Percentiles rank a stretch among this genome's conserved stretches.
Conservation (phyloP, 2,113 vertebrate species). For the Sturnira hondurensis region DNA sequence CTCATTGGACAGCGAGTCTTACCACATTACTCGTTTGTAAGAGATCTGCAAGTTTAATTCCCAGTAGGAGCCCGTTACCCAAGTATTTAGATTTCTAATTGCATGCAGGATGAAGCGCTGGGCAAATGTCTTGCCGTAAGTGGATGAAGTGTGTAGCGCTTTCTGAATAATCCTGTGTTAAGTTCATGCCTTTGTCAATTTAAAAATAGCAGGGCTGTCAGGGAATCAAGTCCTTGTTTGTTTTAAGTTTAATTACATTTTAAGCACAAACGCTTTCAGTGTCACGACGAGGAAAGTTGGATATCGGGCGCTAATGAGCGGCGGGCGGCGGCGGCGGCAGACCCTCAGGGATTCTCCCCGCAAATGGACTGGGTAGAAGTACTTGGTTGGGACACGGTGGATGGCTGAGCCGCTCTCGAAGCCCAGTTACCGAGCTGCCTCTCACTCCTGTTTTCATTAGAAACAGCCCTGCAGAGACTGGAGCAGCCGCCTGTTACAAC, state of each 20-base stretch:
- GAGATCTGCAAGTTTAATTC: conserved; percentile 94
- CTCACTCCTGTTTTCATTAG: conserved; percentile 80
- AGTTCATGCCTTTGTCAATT: conserved; percentile 75
- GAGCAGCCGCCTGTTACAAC: conserved; percentile 84
- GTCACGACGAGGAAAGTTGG: conserved; percentile 82
- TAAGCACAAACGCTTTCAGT: conserved; percentile 86
- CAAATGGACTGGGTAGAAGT: conserved; percentile 88
- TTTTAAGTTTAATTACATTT: conserved; percentile 94
- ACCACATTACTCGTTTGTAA: conserved; percentile 91
- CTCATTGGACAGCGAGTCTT: conserved; percentile 92
- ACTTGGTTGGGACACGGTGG: conserved; percentile 85
- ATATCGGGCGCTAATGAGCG: conserved; percentile 91
- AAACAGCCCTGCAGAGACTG: conserved; percentile 80
- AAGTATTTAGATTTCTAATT: conserved; percentile 99
- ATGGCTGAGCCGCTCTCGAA: conserved; percentile 84
- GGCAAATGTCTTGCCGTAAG: conserved; percentile 76
- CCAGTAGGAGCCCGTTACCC: conserved; percentile 91
- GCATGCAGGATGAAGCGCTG: conserved; percentile 85
- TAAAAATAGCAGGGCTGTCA: conserved; percentile 62
- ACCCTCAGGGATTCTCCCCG: conserved; percentile 86
- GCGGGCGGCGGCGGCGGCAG: conserved; percentile 85
- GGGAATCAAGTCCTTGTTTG: conserved; percentile 87
- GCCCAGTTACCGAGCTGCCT: conserved; percentile 80
- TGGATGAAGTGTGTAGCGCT: conserved; percentile 56
- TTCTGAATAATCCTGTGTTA: conserved; percentile 68